phyloP scores from a whole-genome alignment of 2,888 invertebrate species.

The Gymnoscelis rufifasciata region DNA sequence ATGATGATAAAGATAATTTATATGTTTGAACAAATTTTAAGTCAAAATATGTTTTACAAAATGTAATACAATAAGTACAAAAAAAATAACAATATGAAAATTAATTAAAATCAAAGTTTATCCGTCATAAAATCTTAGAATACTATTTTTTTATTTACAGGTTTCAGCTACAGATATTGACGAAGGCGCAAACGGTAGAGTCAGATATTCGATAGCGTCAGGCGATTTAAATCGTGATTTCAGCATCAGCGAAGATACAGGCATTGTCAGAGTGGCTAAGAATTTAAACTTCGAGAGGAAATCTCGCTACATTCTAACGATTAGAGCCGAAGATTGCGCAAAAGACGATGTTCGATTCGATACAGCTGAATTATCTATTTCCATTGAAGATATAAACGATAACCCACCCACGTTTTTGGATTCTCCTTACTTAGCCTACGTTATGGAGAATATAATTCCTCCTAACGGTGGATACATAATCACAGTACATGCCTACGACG shows the following conservation, averaged over 20 bases:
- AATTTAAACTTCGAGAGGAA: conserved; percentile 96
- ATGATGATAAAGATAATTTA: no score
- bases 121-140: no score
- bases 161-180: conserved; percentile 94
- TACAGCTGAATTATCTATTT: conserved; percentile 89
- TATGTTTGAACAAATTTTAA: no score
- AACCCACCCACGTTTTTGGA: conserved; percentile 95
- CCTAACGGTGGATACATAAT: conserved; percentile 88
- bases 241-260: conserved; percentile 94
- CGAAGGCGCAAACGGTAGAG: conserved; percentile 92
- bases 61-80: no score
- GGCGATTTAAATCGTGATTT: conserved; percentile 96
- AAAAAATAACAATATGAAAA: no score
- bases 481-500: conserved; percentile 92
- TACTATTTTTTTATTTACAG: conserved; percentile 64
- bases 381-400: conserved; percentile 95
- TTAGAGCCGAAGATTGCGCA: conserved; percentile 93
- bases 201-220: conserved; percentile 91
- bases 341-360: conserved; percentile 85
- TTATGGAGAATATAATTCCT: conserved; percentile 94
- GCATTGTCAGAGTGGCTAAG: conserved; percentile 93
- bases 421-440: conserved; percentile 95
- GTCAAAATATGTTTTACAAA: no score
- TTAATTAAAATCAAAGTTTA: no score
- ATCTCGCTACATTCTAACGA: conserved; percentile 88